A percentile compares a stretch with the other conserved stretches of the same genome.
phyloP scores from a whole-genome alignment of 2,797 vertebrate species.

The Gadopsis marmoratus region DNA sequence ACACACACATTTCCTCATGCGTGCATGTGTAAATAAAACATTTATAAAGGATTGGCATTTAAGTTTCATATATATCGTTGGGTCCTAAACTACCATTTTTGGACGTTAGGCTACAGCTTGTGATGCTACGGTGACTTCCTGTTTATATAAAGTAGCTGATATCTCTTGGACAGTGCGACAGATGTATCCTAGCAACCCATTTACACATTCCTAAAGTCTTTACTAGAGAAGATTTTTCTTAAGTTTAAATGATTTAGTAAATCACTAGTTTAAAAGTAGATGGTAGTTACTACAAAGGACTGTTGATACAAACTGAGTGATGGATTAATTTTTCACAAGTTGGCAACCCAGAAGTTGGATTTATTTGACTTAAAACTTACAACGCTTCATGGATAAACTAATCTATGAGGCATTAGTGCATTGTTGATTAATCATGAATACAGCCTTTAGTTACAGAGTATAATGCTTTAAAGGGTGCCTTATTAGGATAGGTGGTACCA shows the following conservation, averaged over 20 bases:
- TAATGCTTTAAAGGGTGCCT: neutral
- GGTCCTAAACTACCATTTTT: too few species aligned
- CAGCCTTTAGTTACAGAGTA: constrained; percentile 9
- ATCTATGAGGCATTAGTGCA: neutral
- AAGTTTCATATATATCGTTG: neutral
- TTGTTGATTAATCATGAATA: neutral
- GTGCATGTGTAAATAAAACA: neutral
- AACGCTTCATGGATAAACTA: neutral
- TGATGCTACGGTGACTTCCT: too few species aligned
- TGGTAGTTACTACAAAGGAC: neutral
- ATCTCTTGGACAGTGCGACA: neutral
- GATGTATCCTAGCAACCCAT: neutral
- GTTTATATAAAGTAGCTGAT: too few species aligned
- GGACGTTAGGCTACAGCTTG: too few species aligned
- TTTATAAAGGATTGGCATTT: neutral
- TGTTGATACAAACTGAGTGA: neutral
- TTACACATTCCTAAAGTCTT: neutral
- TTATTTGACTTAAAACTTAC: neutral
- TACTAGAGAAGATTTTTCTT: neutral
- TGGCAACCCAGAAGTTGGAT: neutral
- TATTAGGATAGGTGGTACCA: neutral
- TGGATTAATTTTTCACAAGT: neutral
- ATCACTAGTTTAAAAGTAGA: neutral
- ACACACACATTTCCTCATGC: neutral
- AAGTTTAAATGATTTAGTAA: neutral